phyloP scores from a whole-genome alignment of 2,888 invertebrate genomes.

The Sympetrum striolatum region DNA sequence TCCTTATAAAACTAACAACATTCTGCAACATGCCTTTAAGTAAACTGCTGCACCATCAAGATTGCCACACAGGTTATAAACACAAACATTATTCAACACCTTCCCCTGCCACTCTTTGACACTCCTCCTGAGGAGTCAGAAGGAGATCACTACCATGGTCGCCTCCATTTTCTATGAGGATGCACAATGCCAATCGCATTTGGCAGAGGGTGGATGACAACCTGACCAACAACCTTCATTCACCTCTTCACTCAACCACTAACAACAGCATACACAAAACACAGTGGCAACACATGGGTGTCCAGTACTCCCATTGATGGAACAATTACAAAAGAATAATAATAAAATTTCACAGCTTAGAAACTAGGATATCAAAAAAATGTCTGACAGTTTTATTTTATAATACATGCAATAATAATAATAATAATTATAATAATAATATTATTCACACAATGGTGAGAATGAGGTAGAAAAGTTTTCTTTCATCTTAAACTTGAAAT shows the following conservation, averaged over 20 bases:
- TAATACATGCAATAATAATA: conserved; percentile 42
- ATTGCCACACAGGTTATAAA: conserved; percentile 41
- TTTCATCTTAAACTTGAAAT: conserved; percentile 35
- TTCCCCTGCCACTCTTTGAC: conserved; percentile 3
- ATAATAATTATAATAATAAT: conserved; percentile 37
- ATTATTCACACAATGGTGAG: conserved; percentile 42
- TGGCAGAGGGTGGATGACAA: conserved; percentile 1
- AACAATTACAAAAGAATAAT: conserved; percentile 40
- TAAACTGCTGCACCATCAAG: conserved; percentile 39
- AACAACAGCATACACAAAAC: conserved; percentile 37
- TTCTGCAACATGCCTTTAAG: conserved; percentile 44
- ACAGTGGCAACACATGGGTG: conserved; percentile 43
- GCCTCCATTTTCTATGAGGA: neutral
- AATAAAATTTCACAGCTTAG: conserved; percentile 42
- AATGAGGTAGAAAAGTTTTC: conserved; percentile 43
- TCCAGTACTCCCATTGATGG: conserved; percentile 37
- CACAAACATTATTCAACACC: conserved; percentile 32
- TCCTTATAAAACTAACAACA: conserved; percentile 44
- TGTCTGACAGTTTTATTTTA: conserved; percentile 33
- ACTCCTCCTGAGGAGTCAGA: neutral
- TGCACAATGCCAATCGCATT: neutral
- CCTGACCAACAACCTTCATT: neutral
- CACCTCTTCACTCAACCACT: conserved; percentile 26
- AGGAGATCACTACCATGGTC: neutral
- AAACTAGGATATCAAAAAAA: conserved; percentile 42